These are phyloP conservation scores for Conus ventricosus DNA, from an alignment of 1,140 invertebrate species.

Conservation along the genomic window DNA sequence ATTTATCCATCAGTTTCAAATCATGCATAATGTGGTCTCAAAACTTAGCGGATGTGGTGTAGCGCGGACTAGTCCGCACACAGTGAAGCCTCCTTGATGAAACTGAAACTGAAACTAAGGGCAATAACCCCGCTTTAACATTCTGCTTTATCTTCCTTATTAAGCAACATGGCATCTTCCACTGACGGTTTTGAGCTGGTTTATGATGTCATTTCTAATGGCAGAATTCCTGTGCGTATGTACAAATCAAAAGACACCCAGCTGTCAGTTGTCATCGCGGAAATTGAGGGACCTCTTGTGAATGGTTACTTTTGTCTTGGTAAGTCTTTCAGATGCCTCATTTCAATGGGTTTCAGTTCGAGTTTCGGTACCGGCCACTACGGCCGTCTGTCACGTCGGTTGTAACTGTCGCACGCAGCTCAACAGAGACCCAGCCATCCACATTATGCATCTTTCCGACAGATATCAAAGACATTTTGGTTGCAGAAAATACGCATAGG, in stretches of 20 bases:
- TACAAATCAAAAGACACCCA: slow-evolving; percentile 88
- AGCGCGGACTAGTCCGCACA: background rate
- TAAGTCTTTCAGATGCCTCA: slow-evolving; percentile 72
- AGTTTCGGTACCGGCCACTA: too few relatives aligned
- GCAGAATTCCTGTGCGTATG: slow-evolving; percentile 84
- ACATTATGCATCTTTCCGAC: too few relatives aligned
- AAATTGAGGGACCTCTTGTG: slow-evolving; percentile 90
- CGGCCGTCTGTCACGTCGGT: too few relatives aligned
- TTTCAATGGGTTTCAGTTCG: too few relatives aligned
- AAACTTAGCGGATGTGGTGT: background rate
- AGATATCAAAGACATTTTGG: too few relatives aligned
- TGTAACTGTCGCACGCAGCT: too few relatives aligned
- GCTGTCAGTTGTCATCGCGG: slow-evolving; percentile 85
- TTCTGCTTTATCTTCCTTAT: background rate
- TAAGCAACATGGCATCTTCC: slow-evolving; percentile 3
- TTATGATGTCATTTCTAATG: slow-evolving; percentile 64
- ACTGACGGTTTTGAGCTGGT: slow-evolving; percentile 54
- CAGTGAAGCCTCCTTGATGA: too few relatives aligned
- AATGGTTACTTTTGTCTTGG: slow-evolving; percentile 90
- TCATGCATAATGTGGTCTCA: background rate
- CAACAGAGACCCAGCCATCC: too few relatives aligned
- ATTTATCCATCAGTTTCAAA: background rate
- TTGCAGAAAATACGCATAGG: too few relatives aligned
- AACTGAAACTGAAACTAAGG: background rate
- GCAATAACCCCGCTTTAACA: background rate